Conservation (phyloP, 2,113 vertebrate species). For the Phaethornis superciliosus region DNA sequence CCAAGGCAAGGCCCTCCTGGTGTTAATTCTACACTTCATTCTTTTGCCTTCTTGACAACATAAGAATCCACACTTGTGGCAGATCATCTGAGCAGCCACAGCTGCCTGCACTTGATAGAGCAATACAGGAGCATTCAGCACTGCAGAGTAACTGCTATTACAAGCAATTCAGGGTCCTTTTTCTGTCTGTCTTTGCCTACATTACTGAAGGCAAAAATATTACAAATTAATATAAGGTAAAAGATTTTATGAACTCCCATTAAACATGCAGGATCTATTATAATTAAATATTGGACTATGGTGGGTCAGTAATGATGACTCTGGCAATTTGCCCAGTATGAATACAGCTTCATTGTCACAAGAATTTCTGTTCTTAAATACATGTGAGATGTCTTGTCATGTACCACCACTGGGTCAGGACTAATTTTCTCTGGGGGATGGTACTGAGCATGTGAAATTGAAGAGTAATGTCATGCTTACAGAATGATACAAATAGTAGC, state of each 20-base stretch:
- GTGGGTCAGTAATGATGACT: background rate
- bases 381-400: background rate
- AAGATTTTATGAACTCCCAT: background rate
- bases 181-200: background rate
- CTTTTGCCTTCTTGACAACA: background rate
- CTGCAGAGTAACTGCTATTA: background rate
- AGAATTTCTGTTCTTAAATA: background rate
- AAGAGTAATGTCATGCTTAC: background rate
- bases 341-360: background rate
- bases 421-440: background rate
- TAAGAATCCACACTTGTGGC: background rate
- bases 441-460: background rate
- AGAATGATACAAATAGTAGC: background rate
- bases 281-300: background rate
- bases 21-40: accelerated
- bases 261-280: background rate
- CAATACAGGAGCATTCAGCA: background rate
- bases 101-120: background rate
- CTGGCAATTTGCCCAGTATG: background rate
- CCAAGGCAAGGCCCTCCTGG: background rate
- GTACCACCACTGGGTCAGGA: background rate
- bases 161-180: background rate
- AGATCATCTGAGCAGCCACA: background rate
- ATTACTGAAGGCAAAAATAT: accelerated
- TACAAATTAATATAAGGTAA: background rate